phyloP scores from a whole-genome alignment of 2,888 invertebrate species.

The Cephus spinipes region DNA sequence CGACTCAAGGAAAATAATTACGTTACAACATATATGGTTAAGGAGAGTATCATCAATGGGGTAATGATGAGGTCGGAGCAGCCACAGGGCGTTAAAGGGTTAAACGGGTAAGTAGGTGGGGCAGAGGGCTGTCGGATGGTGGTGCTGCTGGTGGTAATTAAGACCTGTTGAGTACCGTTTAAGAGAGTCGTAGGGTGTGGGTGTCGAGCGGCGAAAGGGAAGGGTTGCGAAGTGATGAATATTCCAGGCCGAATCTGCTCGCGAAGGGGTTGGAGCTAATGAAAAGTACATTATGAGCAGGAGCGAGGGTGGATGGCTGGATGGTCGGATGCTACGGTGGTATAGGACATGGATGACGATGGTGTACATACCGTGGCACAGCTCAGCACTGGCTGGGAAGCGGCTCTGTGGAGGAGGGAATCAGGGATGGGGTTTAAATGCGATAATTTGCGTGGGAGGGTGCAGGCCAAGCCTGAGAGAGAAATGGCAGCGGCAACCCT shows the following conservation, averaged over 20 bases:
- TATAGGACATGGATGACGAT: conserved; percentile 22
- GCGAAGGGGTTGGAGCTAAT: conserved; percentile 57
- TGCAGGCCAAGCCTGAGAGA: conserved; percentile 31
- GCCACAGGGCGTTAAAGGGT: background rate
- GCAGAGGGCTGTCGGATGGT: background rate
- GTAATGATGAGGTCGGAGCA: background rate
- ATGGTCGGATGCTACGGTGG: conserved; percentile 28
- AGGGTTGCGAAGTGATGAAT: conserved; percentile 62
- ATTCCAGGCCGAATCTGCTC: conserved; percentile 53
- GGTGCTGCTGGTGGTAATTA: conserved; percentile 47
- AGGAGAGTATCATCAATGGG: background rate
- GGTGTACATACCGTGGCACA: background rate
- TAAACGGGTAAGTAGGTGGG: background rate
- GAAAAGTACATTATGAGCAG: conserved; percentile 62
- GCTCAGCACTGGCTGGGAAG: conserved; percentile 11
- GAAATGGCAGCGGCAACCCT: conserved; percentile 47
- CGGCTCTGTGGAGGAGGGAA: conserved; percentile 17
- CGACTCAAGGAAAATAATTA: too few relatives aligned
- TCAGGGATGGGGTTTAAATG: conserved; percentile 52
- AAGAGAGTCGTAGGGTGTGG: conserved; percentile 29
- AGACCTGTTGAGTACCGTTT: conserved; percentile 57
- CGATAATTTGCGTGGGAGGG: conserved; percentile 65
- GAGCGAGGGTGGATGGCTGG: conserved; percentile 24
- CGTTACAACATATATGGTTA: background rate
- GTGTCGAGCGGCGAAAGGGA: conserved; percentile 41